These are phyloP conservation scores for Scaptomyza hsui DNA, from an alignment of 1,140 invertebrate species.

Conservation along the genomic window DNA sequence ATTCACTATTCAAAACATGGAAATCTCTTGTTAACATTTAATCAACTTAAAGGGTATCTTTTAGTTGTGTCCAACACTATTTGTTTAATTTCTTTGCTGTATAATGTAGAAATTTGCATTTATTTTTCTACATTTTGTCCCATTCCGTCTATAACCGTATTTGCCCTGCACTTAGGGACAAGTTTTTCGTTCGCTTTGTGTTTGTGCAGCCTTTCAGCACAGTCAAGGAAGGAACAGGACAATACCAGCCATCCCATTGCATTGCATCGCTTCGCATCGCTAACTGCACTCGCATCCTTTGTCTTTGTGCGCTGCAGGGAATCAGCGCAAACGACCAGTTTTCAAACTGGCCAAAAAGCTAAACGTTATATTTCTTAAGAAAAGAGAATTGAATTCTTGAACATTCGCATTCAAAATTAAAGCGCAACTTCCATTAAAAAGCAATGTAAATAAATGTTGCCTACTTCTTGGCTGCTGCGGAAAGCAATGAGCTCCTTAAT, in stretches of 20 bases:
- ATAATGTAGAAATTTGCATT: constrained; percentile 68
- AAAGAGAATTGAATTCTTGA: neutral
- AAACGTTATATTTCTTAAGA: neutral
- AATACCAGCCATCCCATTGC: constrained; percentile 9
- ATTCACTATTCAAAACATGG: too few relatives aligned
- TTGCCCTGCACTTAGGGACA: constrained; percentile 42
- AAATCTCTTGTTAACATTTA: neutral
- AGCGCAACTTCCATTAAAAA: too few relatives aligned
- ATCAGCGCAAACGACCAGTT: constrained; percentile 19
- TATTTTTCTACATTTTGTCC: neutral
- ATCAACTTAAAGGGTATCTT: neutral
- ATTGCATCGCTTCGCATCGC: neutral
- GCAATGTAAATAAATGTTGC: constrained; percentile 1
- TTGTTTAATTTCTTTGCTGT: constrained; percentile 19
- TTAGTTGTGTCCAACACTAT: neutral
- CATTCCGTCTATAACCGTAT: constrained; percentile 18
- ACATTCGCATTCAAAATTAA: neutral
- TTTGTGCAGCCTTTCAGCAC: constrained; percentile 23
- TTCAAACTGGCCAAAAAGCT: constrained; percentile 2
- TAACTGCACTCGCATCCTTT: constrained; percentile 23
- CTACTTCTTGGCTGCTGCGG: neutral
- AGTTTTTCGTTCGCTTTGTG: constrained; percentile 34
- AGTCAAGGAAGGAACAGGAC: constrained; percentile 5
- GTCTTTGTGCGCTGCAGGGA: constrained; percentile 11
- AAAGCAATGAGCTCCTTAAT: constrained; percentile 19